These are phyloP conservation scores for Lithobates pipiens DNA, from an alignment of 2,797 vertebrate genomes.

Conservation along the genomic window DNA sequence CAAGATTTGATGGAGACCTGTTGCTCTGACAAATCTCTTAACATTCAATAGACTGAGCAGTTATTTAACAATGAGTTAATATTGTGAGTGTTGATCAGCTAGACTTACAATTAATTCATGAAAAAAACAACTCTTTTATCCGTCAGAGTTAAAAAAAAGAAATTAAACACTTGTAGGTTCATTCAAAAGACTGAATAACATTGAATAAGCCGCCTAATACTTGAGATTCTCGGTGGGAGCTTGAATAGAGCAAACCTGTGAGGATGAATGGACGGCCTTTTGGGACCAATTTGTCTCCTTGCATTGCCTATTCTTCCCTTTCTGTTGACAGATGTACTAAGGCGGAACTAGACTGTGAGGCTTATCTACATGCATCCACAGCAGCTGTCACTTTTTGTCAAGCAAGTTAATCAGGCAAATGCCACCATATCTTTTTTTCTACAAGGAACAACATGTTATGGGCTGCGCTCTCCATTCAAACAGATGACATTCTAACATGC, in stretches of 20 bases:
- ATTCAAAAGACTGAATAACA: constrained; percentile 96
- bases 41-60: constrained; percentile 23
- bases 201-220: constrained; percentile 99
- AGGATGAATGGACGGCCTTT: constrained; percentile 99
- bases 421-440: constrained; percentile 97
- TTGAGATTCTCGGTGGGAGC: constrained; percentile 96
- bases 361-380: constrained; percentile 95
- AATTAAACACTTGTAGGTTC: constrained; percentile 98
- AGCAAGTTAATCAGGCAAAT: constrained; percentile 99
- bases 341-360: constrained; percentile 97
- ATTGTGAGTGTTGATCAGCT: constrained; percentile 87
- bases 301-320: constrained; percentile 95
- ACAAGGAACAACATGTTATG: constrained; percentile 87
- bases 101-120: constrained; percentile 89
- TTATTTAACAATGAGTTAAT: constrained; percentile 83
- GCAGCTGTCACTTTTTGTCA: constrained; percentile 99
- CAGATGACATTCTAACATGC: constrained; percentile 85
- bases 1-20: constrained; percentile 6
- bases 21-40: constrained; percentile 26
- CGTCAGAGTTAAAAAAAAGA: constrained; percentile 77
- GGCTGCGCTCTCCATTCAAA: constrained; percentile 83
- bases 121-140: constrained; percentile 74
- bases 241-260: constrained; percentile 97
- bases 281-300: constrained; percentile 99
- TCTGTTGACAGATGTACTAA: constrained; percentile 99